phyloP scores from a whole-genome alignment of 35 echinoderm and acorn worm genomes.

The Apostichopus parvimensis region DNA sequence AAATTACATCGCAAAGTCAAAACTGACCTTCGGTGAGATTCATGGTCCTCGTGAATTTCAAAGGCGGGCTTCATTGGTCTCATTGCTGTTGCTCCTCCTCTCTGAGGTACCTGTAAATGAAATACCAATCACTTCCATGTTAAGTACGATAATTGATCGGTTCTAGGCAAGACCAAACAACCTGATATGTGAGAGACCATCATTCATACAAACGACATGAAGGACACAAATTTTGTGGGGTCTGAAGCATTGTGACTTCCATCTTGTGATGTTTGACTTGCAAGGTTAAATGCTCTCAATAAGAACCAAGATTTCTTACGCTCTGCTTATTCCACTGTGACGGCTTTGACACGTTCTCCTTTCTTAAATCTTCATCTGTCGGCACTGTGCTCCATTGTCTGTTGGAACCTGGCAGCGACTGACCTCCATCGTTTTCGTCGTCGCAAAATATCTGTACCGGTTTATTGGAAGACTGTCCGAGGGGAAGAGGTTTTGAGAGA shows the following conservation, averaged over 20 bases:
- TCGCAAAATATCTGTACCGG: conserved; percentile 75
- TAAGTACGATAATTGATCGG: no score
- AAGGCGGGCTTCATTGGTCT: conserved; percentile 43
- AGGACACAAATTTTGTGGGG: no score
- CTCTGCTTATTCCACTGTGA: conserved; percentile 76
- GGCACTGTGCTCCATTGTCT: background rate
- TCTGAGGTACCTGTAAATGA: conserved; percentile 42
- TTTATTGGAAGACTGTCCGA: background rate
- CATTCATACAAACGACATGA: no score
- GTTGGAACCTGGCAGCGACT: conserved; percentile 27
- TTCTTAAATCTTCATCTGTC: conserved; percentile 49
- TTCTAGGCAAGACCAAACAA: no score
- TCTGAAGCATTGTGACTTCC: no score
- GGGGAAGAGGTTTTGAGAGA: background rate
- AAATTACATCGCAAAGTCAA: background rate
- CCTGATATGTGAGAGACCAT: no score
- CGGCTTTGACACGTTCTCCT: conserved; percentile 71
- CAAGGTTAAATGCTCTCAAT: no score
- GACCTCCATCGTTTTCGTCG: conserved; percentile 10
- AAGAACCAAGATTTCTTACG: conserved; percentile 20
- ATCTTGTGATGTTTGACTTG: no score
- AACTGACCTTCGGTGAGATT: conserved; percentile 56
- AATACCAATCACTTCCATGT: background rate
- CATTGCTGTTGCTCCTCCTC: background rate
- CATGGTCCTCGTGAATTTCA: conserved; percentile 81